Percentiles rank a stretch among this genome's conserved stretches.
Evolutionary conservation across 2,113 vertebrate genomes (phyloP).

Genomic region (Archocentrus centrarchus): DNA sequence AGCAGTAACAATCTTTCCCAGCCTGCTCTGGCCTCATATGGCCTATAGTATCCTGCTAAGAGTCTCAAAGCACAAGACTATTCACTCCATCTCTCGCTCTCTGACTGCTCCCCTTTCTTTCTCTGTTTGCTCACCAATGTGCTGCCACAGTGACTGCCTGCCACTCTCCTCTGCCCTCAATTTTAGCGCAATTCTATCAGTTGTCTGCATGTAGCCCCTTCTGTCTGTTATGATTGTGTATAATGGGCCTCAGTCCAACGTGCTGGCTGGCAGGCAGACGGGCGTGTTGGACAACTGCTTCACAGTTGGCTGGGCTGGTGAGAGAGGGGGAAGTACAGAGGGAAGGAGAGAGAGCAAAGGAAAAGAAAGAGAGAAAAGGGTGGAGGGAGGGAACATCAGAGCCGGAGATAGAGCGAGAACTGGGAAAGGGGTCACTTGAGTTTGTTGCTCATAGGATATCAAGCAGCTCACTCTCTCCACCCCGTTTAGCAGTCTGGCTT

Average conservation of each 20-base stretch:
- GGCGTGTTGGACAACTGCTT: slow-evolving; percentile 79
- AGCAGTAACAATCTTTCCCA: slow-evolving; percentile 72
- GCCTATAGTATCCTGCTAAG: slow-evolving; percentile 63
- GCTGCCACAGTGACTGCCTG: slow-evolving; percentile 32
- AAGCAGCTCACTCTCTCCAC: slow-evolving; percentile 71
- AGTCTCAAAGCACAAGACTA: slow-evolving; percentile 40
- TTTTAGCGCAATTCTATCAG: slow-evolving; percentile 63
- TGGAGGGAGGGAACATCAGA: slow-evolving; percentile 53
- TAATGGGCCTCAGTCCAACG: slow-evolving; percentile 71
- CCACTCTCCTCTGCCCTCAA: slow-evolving; percentile 47
- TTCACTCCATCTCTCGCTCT: slow-evolving; percentile 35
- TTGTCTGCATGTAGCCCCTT: slow-evolving; percentile 68
- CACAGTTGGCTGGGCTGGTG: slow-evolving; percentile 72
- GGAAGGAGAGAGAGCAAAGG: slow-evolving; percentile 27
- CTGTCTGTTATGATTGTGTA: slow-evolving; percentile 75
- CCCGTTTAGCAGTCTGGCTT: slow-evolving; percentile 66
- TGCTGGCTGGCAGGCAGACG: slow-evolving; percentile 75
- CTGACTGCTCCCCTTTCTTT: slow-evolving; percentile 22
- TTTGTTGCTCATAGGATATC: slow-evolving; percentile 83
- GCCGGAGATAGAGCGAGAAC: slow-evolving; percentile 63
- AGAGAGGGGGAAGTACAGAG: slow-evolving; percentile 44
- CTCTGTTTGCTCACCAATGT: slow-evolving; percentile 25
- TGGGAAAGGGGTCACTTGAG: slow-evolving; percentile 80
- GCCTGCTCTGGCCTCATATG: slow-evolving; percentile 70
- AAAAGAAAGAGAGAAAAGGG: slow-evolving; percentile 37